These are phyloP conservation scores for Nerophis ophidion DNA, from an alignment of 2,113 vertebrate species.

Conservation along the genomic window DNA sequence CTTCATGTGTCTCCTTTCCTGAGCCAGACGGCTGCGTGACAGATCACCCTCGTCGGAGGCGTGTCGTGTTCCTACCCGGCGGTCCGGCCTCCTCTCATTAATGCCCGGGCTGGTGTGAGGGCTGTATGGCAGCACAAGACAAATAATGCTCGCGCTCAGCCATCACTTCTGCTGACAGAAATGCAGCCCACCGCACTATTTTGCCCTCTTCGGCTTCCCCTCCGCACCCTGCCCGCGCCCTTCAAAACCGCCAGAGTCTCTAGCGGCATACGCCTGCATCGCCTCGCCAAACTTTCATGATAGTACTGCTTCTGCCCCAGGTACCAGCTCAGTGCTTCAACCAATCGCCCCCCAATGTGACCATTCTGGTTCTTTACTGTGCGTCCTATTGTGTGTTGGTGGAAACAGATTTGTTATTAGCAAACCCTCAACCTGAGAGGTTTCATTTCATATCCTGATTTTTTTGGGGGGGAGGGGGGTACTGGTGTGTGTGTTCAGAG, in stretches of 20 bases:
- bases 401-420: slow-evolving; percentile 21
- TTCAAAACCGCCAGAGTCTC: slow-evolving; percentile 59
- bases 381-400: slow-evolving; percentile 2
- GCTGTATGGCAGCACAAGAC: slow-evolving; percentile 77
- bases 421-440: slow-evolving; percentile 26
- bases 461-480: neutral
- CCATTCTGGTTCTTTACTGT: slow-evolving; percentile 18
- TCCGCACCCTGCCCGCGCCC: slow-evolving; percentile 68
- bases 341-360: slow-evolving; percentile 17
- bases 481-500: slow-evolving; percentile 1
- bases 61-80: slow-evolving; percentile 69
- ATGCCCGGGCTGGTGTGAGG: slow-evolving; percentile 69
- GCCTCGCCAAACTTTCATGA: slow-evolving; percentile 52
- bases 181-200: slow-evolving; percentile 77
- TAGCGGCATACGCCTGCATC: slow-evolving; percentile 49
- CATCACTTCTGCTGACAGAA: slow-evolving; percentile 82
- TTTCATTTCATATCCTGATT: slow-evolving; percentile 40
- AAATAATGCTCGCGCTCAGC: slow-evolving; percentile 74
- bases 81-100: slow-evolving; percentile 78
- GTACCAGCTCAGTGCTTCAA: slow-evolving; percentile 25
- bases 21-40: slow-evolving; percentile 64
- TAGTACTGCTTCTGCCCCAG: slow-evolving; percentile 29
- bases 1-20: slow-evolving; percentile 52
- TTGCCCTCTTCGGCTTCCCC: slow-evolving; percentile 68
- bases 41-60: slow-evolving; percentile 68